Percentiles rank a stretch among this genome's conserved stretches.
Conservation (phyloP, 2,113 vertebrate species). For the Pseudorhombus dupliciocellatus region DNA sequence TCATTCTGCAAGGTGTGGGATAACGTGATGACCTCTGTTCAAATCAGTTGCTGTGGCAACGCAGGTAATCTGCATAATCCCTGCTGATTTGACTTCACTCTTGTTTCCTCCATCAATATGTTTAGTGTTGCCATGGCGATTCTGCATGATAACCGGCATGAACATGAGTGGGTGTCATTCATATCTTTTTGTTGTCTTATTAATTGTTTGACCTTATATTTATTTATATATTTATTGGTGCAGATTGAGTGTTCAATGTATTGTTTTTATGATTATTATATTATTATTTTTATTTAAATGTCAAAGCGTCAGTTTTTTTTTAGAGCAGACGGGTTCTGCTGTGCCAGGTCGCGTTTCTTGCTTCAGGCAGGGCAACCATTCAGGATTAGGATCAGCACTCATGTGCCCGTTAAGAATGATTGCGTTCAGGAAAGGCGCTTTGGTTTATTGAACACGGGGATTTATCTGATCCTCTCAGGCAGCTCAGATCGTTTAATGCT, state of each 20-base stretch:
- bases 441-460: slow-evolving; percentile 81
- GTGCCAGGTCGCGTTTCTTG: slow-evolving; percentile 50
- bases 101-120: not conserved
- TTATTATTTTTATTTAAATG: slow-evolving; percentile 28
- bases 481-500: slow-evolving; percentile 79
- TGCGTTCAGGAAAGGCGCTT: slow-evolving; percentile 82
- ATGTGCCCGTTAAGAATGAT: slow-evolving; percentile 81
- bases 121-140: not conserved
- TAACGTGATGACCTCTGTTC: slow-evolving; percentile 44
- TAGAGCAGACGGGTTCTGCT: slow-evolving; percentile 48
- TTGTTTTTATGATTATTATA: no score
- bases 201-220: not conserved
- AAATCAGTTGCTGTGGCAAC: slow-evolving; percentile 24
- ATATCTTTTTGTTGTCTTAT: not conserved
- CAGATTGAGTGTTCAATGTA: not conserved
- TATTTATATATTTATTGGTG: not conserved
- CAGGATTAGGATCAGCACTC: slow-evolving; percentile 81
- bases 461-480: slow-evolving; percentile 84
- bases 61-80: slow-evolving; percentile 28
- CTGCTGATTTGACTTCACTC: not conserved
- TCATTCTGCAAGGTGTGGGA: slow-evolving; percentile 33
- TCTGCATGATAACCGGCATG: slow-evolving; percentile 4
- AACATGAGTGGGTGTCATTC: not conserved
- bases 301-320: slow-evolving; percentile 36
- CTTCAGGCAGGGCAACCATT: slow-evolving; percentile 73